Evolutionary conservation across 2,888 invertebrate genomes (phyloP).

Genomic region (Oxytorus armatus): DNA sequence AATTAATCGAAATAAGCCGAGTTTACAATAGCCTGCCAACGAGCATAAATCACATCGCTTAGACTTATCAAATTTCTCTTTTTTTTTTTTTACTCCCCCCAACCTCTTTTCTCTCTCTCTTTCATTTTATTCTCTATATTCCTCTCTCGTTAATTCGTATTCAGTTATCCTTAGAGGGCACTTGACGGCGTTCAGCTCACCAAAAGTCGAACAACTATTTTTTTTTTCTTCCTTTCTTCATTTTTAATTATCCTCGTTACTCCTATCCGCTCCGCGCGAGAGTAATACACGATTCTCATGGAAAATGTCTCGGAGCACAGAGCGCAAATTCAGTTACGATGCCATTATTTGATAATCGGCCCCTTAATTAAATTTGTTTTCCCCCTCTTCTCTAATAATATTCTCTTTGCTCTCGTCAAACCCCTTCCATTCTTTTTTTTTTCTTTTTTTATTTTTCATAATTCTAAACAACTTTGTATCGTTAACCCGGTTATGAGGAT

Average conservation of each 20-base stretch:
- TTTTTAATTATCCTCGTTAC: constrained; percentile 35
- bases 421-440: neutral
- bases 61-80: constrained; percentile 56
- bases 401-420: constrained; percentile 18
- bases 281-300: constrained; percentile 11
- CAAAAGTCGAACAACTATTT: constrained; percentile 39
- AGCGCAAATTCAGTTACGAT: neutral
- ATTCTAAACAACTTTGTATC: constrained; percentile 50
- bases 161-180: constrained; percentile 64
- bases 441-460: constrained; percentile 6
- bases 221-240: constrained; percentile 16
- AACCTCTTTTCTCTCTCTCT: constrained; percentile 20
- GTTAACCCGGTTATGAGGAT: constrained; percentile 34
- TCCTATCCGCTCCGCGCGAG: neutral
- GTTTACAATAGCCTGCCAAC: constrained; percentile 76
- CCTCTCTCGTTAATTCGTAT: constrained; percentile 62
- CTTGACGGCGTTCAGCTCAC: constrained; percentile 59
- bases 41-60: constrained; percentile 62
- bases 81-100: constrained; percentile 66
- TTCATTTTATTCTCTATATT: constrained; percentile 44
- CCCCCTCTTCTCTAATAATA: constrained; percentile 41
- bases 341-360: constrained; percentile 43
- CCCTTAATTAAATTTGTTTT: constrained; percentile 21
- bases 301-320: constrained; percentile 28
- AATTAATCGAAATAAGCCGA: constrained; percentile 67